Evolutionary conservation across 2,797 vertebrate genomes (phyloP).

Genomic region (Phoebastria nigripes): DNA sequence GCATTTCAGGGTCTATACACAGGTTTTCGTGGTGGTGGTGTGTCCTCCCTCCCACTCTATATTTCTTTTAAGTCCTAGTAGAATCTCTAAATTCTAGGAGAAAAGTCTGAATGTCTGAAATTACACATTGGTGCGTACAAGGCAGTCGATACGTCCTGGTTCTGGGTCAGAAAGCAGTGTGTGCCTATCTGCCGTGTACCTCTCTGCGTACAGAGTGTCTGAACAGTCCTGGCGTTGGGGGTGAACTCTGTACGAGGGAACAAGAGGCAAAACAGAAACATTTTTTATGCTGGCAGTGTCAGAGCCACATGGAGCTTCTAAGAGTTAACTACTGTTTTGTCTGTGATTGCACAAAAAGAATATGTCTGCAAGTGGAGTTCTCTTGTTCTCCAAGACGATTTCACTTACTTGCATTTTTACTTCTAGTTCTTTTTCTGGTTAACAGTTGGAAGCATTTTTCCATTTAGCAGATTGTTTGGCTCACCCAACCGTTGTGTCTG

Average conservation of each 20-base stretch:
- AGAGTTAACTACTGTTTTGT: not conserved
- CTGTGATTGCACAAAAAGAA: not conserved
- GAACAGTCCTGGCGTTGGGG: not conserved
- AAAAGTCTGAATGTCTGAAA: not conserved
- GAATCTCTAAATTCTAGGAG: not conserved
- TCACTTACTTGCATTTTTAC: not conserved
- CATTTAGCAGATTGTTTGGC: not conserved
- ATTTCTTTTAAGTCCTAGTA: not conserved
- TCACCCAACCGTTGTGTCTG: not conserved
- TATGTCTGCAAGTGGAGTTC: not conserved
- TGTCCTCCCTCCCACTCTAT: not conserved
- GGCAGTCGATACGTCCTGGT: fast-evolving
- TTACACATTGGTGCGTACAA: fast-evolving
- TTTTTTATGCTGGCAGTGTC: not conserved
- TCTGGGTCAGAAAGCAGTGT: fast-evolving
- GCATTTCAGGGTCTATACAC: not conserved
- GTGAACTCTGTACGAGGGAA: not conserved
- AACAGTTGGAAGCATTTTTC: conserved; percentile 2
- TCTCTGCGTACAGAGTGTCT: not conserved
- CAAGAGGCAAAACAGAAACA: not conserved
- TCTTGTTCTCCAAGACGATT: not conserved
- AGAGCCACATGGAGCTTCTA: not conserved
- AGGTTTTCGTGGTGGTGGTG: not conserved
- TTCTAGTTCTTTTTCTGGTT: not conserved
- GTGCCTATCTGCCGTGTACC: not conserved